Evolutionary conservation across 1,140 invertebrate genomes (phyloP), one percentile per base, ranked within the genome.

Genomic region (Meloidogyne floridensis): DNA sequence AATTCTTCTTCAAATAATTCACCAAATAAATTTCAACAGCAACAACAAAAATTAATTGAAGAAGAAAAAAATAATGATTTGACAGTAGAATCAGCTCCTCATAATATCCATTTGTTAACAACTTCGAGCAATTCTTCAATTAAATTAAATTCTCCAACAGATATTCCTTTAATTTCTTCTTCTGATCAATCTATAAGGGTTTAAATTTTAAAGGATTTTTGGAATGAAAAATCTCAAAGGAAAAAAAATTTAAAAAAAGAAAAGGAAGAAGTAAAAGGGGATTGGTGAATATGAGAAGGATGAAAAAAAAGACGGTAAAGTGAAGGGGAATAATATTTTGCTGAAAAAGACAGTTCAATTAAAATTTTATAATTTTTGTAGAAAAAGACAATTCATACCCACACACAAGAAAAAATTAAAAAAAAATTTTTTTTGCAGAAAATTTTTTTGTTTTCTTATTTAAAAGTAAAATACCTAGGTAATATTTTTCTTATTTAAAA

Each of bases 31-130:
- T 11, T n/a, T 65, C 7, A 6, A 9, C 20, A 11, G 2, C 59
- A 18, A 51, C 20, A 11, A 8, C 59, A 18, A 51, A 65, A 65
- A 20, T 47, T 79, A 2, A 69, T 32, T 20, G 8, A 53, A 13
- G 80, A 72, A 53, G 85, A 86, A 70, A 85, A 87, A 69, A 89
- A 87, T 75, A 86, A 84, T 74, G 88, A 89, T 81, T 74, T 90
- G 51, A 90, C 88, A 9, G 88, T 89, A 18, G 89, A 89, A 81
- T 90, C 89, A 18, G 84, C 88, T 43, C 88, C 87, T 13, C 87
- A 89, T 51, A 89, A 89, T 79, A 75, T 86, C 32, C 87, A 89
- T 70, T 77, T 89, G 13, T 87, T 86, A 69, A 88, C 88, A 72
- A 86, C 4, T 65, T n/a, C 4, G n/a, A 65, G 5, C 7, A 15